These are phyloP conservation scores for Sphyrna mokarran DNA, from an alignment of 2,113 vertebrate genomes.

Conservation along the genomic window DNA sequence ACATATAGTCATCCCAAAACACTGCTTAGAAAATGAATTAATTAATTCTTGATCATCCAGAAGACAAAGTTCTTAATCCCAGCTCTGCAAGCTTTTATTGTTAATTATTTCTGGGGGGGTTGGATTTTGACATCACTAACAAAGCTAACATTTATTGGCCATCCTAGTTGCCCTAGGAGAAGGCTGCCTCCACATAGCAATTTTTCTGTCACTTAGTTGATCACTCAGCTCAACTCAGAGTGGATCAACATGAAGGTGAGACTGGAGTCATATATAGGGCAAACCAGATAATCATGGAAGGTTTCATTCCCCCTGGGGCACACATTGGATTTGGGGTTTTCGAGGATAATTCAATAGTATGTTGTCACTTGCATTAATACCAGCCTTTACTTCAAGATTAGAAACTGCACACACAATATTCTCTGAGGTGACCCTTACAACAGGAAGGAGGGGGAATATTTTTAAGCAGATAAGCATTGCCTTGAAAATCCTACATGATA, in stretches of 20 bases:
- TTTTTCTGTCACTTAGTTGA: not conserved
- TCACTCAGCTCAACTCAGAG: not conserved
- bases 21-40: not conserved
- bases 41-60: not conserved
- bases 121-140: not conserved
- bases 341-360: not conserved
- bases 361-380: not conserved
- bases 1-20: not conserved
- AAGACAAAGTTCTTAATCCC: not conserved
- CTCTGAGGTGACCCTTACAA: not conserved
- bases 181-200: not conserved
- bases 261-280: not conserved
- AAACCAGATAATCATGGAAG: not conserved
- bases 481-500: not conserved
- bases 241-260: not conserved
- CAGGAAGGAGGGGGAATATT: not conserved
- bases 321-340: not conserved
- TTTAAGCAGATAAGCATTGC: not conserved
- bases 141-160: not conserved
- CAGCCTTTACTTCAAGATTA: not conserved
- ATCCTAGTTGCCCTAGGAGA: not conserved
- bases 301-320: not conserved
- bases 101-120: not conserved
- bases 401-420: too few relatives aligned
- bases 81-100: not conserved